Evolutionary conservation across 2,888 invertebrate species (phyloP), one percentile per base, ranked within the genome.

Genomic region (Stenurella melanura): DNA sequence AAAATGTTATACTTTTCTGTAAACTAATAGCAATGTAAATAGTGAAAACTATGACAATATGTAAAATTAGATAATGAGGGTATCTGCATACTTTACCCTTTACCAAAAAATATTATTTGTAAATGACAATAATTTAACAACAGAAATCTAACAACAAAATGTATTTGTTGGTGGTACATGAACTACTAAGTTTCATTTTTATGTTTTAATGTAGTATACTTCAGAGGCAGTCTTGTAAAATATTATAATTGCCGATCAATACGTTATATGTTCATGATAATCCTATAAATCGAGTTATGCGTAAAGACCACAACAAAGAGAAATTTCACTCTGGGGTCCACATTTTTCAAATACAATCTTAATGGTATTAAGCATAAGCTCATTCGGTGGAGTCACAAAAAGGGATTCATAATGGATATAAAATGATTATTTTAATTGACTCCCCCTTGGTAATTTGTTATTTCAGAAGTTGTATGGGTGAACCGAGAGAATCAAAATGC

Each of bases 351-450:
- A 69, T 70, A 75, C 70, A 58, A 69, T 70, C 64, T 63, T 70
- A 60, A 38, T 75, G 64, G 64, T 56, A 70, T 75, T 70, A 75
- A 30, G 57, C 18, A 57, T 50, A 68, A 70, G 64, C 75, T 50
- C 42, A 58, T 56, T 60, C 42, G 42, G n/a, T 60, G 70, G 70
- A 60, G 50, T 42, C 42, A 68, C 69, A 74, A 79, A 72, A 75
- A 75, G 71, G 74, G 66, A 77, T 74, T 75, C 75, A 76, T 63
- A 71, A 79, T 76, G 77, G 77, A 79, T 73, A 70, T 79, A 79
- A 79, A 79, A 75, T 73, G 73, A 75, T 79, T 77, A 79, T 79
- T 77, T 74, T 79, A 73, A 75, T 79, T 74, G 70, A 63, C 69
- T 72, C 76, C 69, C 78, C 70, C 73, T 71, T 66, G 58, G 58